Evolutionary conservation across 2,888 invertebrate genomes (phyloP), one percentile per base, ranked within the genome.

Genomic region (Holacanthella duospinosa): DNA sequence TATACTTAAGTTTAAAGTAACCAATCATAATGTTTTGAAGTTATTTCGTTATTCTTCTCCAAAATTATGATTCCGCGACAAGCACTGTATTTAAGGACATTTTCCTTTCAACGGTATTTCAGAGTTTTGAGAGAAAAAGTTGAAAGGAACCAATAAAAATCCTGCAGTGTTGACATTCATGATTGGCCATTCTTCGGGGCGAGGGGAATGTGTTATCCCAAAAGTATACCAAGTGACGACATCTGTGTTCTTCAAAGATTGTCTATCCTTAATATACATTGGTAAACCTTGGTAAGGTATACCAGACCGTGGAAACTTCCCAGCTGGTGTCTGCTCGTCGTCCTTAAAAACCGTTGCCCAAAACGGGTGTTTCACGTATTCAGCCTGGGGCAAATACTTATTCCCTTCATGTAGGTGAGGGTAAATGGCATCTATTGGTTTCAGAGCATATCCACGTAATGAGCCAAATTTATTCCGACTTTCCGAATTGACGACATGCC

Each of bases 171-270:
- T n/a, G 43, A 43, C 43, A 43, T 43, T 43, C 43, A 43, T 43
- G 43, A 43, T 43, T n/a, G 43, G 43, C 43, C 43, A 43, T n/a
- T 43, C 43, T 43, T 43, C 43, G n/a, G 43, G 43, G 43, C 43
- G 43, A n/a, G 43, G 12, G 12, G 12, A n/a, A n/a, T 43, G 43
- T n/a, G 43, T 43, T 12, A 43, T n/a, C n/a, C 43, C 43, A n/a
- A 43, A 43, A n/a, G 43, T 43, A n/a, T 43, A 43, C 43, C 43
- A 43, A n/a, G n/a, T 12, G 12, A 43, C 43, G n/a, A n/a, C 12
- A n/a, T 43, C 43, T n/a, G 12, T 12, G 12, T n/a, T n/a, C 43
- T 12, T n/a, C 12, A 43, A 12, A 12, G 43, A 43, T n/a, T 43
- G 12, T 12, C n/a, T 43, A n/a, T 43, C 43, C 43, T 43, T 12